Evolutionary conservation across 1,140 invertebrate species (phyloP).

Genomic region (Zaprionus africanus): DNA sequence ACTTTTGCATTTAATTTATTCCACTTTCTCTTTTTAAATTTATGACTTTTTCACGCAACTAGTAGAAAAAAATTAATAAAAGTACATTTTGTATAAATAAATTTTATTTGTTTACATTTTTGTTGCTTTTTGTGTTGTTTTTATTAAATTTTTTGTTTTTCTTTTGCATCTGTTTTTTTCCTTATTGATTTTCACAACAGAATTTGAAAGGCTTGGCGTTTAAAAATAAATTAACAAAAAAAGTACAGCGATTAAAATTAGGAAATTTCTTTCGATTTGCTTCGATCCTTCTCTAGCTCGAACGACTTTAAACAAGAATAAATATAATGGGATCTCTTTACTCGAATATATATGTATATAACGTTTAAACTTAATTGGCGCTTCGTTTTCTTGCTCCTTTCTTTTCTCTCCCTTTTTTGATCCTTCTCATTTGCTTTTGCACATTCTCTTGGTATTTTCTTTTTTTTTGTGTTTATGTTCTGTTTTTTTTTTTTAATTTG

Average conservation of each 20-base stretch:
- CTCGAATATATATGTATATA: slow-evolving; percentile 55
- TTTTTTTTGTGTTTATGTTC: slow-evolving; percentile 32
- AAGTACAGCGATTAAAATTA: slow-evolving; percentile 55
- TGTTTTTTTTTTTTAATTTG: slow-evolving; percentile 24
- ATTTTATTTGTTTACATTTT: slow-evolving; percentile 50
- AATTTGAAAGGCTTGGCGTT: slow-evolving; percentile 62
- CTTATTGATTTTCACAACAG: slow-evolving; percentile 57
- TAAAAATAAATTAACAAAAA: slow-evolving; percentile 79
- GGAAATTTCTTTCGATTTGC: slow-evolving; percentile 21
- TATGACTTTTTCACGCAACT: slow-evolving; percentile 77
- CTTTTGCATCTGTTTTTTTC: slow-evolving; percentile 37
- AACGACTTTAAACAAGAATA: slow-evolving; percentile 37
- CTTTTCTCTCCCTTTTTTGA: slow-evolving; percentile 17
- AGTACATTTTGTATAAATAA: slow-evolving; percentile 15
- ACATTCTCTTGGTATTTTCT: slow-evolving; percentile 54
- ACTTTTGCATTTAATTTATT: slow-evolving; percentile 49
- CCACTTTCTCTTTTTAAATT: slow-evolving; percentile 62
- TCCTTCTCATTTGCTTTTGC: slow-evolving; percentile 23
- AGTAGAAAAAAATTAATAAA: slow-evolving; percentile 62
- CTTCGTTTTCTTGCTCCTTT: slow-evolving; percentile 39
- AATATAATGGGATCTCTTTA: slow-evolving; percentile 54
- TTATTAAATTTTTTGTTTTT: slow-evolving; percentile 49
- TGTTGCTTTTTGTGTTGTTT: slow-evolving; percentile 14
- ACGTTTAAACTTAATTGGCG: slow-evolving; percentile 68
- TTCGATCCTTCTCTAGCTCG: slow-evolving; percentile 15